Percentiles rank a stretch among this genome's conserved stretches.
phyloP scores from a whole-genome alignment of 2,113 vertebrate species.

The Phylloscopus whistleri region DNA sequence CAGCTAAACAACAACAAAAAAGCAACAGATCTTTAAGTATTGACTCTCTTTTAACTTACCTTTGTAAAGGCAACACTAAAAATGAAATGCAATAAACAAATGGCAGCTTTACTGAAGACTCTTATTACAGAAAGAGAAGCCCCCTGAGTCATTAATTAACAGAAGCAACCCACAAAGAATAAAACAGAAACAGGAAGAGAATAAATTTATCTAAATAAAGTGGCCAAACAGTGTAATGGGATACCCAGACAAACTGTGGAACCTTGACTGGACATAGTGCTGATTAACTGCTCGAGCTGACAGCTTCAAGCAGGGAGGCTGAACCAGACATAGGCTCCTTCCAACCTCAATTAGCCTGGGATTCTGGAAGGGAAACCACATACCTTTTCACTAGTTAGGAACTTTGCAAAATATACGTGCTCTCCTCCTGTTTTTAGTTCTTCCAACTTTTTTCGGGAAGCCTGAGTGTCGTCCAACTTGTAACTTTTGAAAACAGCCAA shows the following conservation, averaged over 20 bases:
- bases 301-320: not conserved
- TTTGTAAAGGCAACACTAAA: not conserved
- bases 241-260: not conserved
- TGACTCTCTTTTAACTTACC: not conserved
- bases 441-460: conserved; percentile 92
- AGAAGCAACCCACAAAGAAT: not conserved
- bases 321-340: not conserved
- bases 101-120: not conserved
- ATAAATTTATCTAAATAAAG: not conserved
- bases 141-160: not conserved
- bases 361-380: not conserved
- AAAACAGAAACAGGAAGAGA: not conserved
- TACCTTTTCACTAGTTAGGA: conserved; percentile 98
- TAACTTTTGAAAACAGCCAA: conserved; percentile 97
- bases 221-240: not conserved
- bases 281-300: not conserved
- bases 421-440: conserved; percentile 90
- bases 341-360: not conserved
- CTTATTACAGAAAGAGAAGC: not conserved
- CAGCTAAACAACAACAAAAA: conserved; percentile 73
- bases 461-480: conserved; percentile 96
- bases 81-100: not conserved
- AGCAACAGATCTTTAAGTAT: not conserved
- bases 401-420: conserved; percentile 97
- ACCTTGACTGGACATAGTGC: rapidly evolving